phyloP scores from a whole-genome alignment of 2,113 vertebrate genomes.

The Tenebrosternarchus preto region DNA sequence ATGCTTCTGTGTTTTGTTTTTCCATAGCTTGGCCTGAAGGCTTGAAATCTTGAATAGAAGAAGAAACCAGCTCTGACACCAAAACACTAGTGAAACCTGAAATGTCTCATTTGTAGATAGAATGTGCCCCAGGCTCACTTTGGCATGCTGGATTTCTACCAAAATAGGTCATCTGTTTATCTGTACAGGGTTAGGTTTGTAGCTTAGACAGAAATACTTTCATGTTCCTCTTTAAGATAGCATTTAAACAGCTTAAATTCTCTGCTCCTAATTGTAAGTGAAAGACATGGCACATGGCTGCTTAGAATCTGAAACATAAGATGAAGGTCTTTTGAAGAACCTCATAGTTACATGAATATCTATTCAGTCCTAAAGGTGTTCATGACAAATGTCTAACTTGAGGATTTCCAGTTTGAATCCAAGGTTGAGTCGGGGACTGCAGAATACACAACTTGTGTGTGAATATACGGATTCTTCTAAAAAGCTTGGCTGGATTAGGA shows the following conservation, averaged over 20 bases:
- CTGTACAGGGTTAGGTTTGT: too few species aligned
- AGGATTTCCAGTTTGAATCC: slow-evolving; percentile 4
- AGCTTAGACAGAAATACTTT: too few species aligned
- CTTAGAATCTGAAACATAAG: not conserved
- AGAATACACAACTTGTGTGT: not conserved
- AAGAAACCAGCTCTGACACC: too few species aligned
- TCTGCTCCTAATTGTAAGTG: not conserved
- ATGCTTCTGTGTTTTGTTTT: too few species aligned
- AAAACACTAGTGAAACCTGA: not conserved
- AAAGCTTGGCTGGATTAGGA: not conserved
- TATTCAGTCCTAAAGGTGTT: not conserved
- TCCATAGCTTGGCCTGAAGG: too few species aligned
- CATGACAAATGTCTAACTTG: slow-evolving; percentile 5
- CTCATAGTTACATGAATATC: not conserved
- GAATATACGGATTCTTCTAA: not conserved
- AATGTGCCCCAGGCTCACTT: not conserved
- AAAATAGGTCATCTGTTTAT: not conserved
- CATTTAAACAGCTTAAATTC: not conserved
- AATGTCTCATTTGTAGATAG: not conserved
- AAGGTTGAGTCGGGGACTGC: slow-evolving; percentile 6
- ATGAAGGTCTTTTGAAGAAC: slow-evolving; percentile 10
- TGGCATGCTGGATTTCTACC: not conserved
- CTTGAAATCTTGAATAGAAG: too few species aligned
- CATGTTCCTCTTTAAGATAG: too few species aligned
- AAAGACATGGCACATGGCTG: not conserved